Base-by-base conservation (phyloP, 2,888 invertebrate species). In the Drosophila quinaria region DNA sequence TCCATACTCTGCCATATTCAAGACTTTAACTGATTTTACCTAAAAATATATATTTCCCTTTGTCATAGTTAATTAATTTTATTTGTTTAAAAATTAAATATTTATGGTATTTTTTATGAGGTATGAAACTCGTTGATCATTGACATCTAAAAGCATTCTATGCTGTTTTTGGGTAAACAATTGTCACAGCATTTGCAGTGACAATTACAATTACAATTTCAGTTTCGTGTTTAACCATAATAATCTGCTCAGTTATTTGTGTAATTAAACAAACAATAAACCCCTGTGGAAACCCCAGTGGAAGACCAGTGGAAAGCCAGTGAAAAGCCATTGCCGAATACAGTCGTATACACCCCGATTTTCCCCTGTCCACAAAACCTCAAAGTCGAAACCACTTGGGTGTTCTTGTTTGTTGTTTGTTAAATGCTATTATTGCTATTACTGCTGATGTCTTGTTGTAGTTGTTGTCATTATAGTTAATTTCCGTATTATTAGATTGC, bases 201-300 rank as follows among this genome's bases (percentile, higher is more conserved):
- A 85, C 85, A 82, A 80, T 85, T 64, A 50, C 64, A 82, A 80
- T 85, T 64, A 58, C 64, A 64, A 64, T 64, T 85, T 87, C 82
- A 80, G 74, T 85, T 82, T 78, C 85, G 82, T 84, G 87, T 85
- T 87, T 87, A 85, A 87, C 84, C 84, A 82, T 87, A 84, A 87
- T 84, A 84, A 80, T 84, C 84, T 87, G 87, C 74, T 70, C 76
- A 64, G 76, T 76, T 85, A 80, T 85, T 87, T 85, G 85, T 74
- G 78, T 82, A 85, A 85, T 85, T 87, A 85, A 84, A 87, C 80
- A 87, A 82, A 82, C 80, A 85, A 80, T 80, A 78, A 87, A 62
- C 68, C 74, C 55, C 49, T 25, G 55, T 56, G 55, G 46, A 56
- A 86, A 54, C 64, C 68, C 46, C 52, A 39, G 33, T 67, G 56